phyloP scores from a whole-genome alignment of 1,140 invertebrate genomes.

The Brachionus angularis region DNA sequence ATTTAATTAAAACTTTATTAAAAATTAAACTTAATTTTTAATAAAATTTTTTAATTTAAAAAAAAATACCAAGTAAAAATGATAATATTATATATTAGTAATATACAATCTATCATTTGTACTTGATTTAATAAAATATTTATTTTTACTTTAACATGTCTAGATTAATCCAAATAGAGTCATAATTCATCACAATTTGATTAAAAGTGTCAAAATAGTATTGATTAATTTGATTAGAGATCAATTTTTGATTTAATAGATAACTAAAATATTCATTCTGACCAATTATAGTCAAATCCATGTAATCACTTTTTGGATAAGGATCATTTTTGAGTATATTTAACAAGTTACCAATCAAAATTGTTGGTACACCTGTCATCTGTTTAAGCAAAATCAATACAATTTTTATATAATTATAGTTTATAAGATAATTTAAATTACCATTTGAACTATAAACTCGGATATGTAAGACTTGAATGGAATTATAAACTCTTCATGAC shows the following conservation, averaged over 20 bases:
- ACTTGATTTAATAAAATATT: too few relatives aligned
- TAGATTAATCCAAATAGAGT: not conserved
- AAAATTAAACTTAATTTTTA: too few relatives aligned
- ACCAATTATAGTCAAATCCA: not conserved
- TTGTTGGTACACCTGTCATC: not conserved
- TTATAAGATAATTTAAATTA: not conserved
- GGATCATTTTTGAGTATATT: constrained; percentile 4
- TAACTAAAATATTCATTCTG: not conserved
- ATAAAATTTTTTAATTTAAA: too few relatives aligned
- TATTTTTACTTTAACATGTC: constrained; percentile 1
- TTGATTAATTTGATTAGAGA: constrained; percentile 1
- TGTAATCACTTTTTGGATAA: not conserved
- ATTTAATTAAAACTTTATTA: too few relatives aligned
- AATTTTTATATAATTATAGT: not conserved
- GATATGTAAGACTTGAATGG: constrained; percentile 9
- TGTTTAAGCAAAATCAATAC: not conserved
- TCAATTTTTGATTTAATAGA: constrained; percentile 4
- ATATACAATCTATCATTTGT: too few relatives aligned
- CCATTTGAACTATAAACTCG: constrained; percentile 27
- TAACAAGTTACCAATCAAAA: constrained; percentile 5
- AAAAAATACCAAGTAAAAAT: too few relatives aligned
- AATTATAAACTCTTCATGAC: not conserved
- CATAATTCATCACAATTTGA: constrained; percentile 1
- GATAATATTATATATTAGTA: too few relatives aligned
- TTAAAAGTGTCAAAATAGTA: constrained; percentile 14